Percentiles rank a stretch among this genome's conserved stretches.
Conservation (phyloP, 92 coral and sea anemone genomes). For the Muricea muricata region DNA sequence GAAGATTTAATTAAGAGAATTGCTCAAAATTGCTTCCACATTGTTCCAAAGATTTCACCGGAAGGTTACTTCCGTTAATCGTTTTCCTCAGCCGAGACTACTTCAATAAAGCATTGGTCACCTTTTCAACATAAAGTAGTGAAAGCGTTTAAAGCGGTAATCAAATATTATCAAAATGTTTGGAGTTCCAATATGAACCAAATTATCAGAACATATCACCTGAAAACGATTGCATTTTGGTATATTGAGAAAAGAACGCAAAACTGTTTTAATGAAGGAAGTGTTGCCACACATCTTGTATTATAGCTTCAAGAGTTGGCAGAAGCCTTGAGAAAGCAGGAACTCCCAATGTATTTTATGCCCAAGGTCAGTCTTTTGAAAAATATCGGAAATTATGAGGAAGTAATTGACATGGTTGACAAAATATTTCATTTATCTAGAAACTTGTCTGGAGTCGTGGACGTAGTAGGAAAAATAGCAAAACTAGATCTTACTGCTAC, state of each 20-base stretch:
- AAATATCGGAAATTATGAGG: no score
- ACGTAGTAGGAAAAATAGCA: no score
- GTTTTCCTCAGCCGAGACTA: background rate
- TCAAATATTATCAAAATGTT: background rate
- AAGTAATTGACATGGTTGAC: no score
- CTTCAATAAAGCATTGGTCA: background rate
- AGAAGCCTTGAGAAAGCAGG: background rate
- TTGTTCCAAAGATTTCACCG: background rate
- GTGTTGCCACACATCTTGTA: background rate
- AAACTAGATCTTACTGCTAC: no score
- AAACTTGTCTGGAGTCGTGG: no score
- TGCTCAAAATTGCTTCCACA: background rate
- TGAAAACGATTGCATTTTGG: conserved; percentile 16
- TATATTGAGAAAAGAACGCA: background rate
- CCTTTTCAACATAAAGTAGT: background rate
- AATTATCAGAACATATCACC: background rate
- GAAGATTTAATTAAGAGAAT: background rate
- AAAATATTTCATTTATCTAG: no score
- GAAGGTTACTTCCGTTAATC: conserved; percentile 13
- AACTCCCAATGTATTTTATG: background rate
- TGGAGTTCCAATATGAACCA: background rate
- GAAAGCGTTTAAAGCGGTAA: background rate
- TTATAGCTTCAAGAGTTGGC: background rate
- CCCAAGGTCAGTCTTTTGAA: background rate
- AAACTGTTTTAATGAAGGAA: background rate